Base-by-base conservation (phyloP, 2,113 vertebrate species). In the Perognathus longimembris region DNA sequence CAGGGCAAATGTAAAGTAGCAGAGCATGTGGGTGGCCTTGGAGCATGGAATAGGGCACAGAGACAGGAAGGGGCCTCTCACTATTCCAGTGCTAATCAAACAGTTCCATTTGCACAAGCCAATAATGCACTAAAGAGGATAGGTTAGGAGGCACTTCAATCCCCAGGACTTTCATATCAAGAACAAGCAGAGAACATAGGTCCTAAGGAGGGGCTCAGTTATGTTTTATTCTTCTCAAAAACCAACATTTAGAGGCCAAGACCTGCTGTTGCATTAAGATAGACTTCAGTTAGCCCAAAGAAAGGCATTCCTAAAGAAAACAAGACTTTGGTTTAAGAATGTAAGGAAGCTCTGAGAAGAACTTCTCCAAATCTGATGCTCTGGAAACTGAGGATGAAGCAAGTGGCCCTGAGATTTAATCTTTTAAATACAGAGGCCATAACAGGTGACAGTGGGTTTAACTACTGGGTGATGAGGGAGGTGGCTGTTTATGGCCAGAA, bases 1-100 rank as follows among this genome's bases (percentile, higher is more conserved):
- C 97, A 97, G 96, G 97, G 97, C 96, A 97, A 97, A 95, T 81
- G 95, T 63, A 86, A 95, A 96, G 97, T 94, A 94, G 97, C 0
- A 76, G 94, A 96, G 95, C 70, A 59, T 95, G 97, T 97, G 98
- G 97, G 97, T 98, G 98, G 98, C 75, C 97, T 95, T 95, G 42
- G 92, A 96, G 96, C 96, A 28, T 73, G 94, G 82, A 95, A 96
- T 84, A 70, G 97, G 94, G 92, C 97, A 73, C 89, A 94, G 94
- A 95, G 90, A 88, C 97, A 75, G 97, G 67, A 94, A 80, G 78
- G 80, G 66, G 74, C 89, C 94, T 91, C 91, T 85, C 6, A 11
- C 84, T 73, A 38, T 34, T 66, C 89, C 59, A 38, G 91, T 1
- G 8, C 87, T 89, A 88, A 93, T 91, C 88, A 88, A 89, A 83